phyloP scores from a whole-genome alignment of 2,113 vertebrate genomes.

The Oostethus manadensis region DNA sequence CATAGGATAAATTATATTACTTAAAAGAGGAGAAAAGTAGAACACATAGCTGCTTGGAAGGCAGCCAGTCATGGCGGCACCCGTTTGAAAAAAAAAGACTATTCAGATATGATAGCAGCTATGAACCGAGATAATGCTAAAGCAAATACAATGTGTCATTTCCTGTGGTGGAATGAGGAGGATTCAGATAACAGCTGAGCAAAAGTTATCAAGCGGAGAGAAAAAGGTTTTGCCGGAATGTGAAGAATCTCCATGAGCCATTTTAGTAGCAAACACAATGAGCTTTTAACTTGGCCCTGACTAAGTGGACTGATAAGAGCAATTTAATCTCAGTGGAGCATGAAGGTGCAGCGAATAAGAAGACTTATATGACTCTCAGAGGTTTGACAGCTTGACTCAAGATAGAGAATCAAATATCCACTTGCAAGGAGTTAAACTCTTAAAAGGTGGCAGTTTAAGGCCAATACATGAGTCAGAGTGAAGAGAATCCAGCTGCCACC shows the following conservation, averaged over 20 bases:
- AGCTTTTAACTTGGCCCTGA: constrained; percentile 29
- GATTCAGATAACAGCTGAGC: constrained; percentile 26
- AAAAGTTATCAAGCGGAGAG: constrained; percentile 23
- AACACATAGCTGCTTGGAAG: no score
- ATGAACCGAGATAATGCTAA: constrained; percentile 15
- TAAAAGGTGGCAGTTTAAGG: constrained; percentile 14
- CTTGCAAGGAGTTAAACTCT: constrained; percentile 1
- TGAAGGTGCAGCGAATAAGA: constrained; percentile 22
- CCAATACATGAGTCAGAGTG: constrained; percentile 57
- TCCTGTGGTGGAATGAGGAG: constrained; percentile 24
- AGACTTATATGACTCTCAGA: constrained; percentile 28
- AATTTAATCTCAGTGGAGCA: constrained; percentile 20
- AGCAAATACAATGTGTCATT: constrained; percentile 29
- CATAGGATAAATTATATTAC: no score
- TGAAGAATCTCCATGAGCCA: not conserved
- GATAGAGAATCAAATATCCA: constrained; percentile 27
- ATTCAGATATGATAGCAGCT: constrained; percentile 30
- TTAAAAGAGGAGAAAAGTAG: no score
- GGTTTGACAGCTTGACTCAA: constrained; percentile 31
- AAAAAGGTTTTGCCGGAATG: constrained; percentile 25
- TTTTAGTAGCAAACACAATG: constrained; percentile 2
- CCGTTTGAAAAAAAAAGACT: constrained; percentile 2
- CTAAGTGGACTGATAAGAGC: constrained; percentile 26
- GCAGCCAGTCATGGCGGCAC: no score
- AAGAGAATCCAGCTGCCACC: constrained; percentile 58